Percentiles rank a stretch among this genome's conserved stretches.
phyloP scores from a whole-genome alignment of 2,888 invertebrate genomes.

The Acrobasis suavella region DNA sequence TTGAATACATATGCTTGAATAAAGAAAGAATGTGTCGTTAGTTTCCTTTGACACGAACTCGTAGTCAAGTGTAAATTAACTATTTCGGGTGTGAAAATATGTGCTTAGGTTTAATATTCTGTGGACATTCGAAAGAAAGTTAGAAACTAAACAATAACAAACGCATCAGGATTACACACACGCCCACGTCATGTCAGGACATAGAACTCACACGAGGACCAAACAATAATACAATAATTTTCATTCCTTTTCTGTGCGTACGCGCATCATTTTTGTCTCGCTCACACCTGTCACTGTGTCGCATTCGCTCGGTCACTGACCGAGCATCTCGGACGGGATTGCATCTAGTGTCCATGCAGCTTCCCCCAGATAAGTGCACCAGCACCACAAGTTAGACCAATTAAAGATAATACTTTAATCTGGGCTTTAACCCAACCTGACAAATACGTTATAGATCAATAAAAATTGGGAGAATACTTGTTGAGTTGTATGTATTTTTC shows the following conservation, averaged over 20 bases:
- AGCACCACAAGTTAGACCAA: slow-evolving; percentile 63
- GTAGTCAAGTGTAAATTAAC: slow-evolving; percentile 10
- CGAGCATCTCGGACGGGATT: slow-evolving; percentile 78
- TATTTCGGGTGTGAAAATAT: slow-evolving; percentile 23
- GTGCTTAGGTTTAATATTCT: slow-evolving; percentile 51
- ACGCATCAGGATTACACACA: slow-evolving; percentile 58
- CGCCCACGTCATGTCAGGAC: slow-evolving; percentile 43
- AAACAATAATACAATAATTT: slow-evolving; percentile 77
- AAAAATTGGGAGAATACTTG: background rate
- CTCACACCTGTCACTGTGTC: slow-evolving; percentile 57
- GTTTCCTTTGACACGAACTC: slow-evolving; percentile 15
- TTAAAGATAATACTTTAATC: slow-evolving; percentile 65
- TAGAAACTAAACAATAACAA: slow-evolving; percentile 60
- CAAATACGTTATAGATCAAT: background rate
- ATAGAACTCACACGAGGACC: slow-evolving; percentile 52
- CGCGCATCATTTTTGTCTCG: slow-evolving; percentile 69
- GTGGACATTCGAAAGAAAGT: slow-evolving; percentile 43
- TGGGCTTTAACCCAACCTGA: slow-evolving; percentile 30
- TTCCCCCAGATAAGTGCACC: slow-evolving; percentile 72
- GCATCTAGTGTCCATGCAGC: slow-evolving; percentile 79
- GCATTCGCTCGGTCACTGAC: slow-evolving; percentile 73
- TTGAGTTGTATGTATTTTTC: background rate
- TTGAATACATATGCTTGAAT: slow-evolving; percentile 9
- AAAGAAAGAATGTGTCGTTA: slow-evolving; percentile 7
- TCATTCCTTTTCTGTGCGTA: slow-evolving; percentile 81